phyloP scores from a whole-genome alignment of 2,888 invertebrate genomes.

The Nomada hirtipes region DNA sequence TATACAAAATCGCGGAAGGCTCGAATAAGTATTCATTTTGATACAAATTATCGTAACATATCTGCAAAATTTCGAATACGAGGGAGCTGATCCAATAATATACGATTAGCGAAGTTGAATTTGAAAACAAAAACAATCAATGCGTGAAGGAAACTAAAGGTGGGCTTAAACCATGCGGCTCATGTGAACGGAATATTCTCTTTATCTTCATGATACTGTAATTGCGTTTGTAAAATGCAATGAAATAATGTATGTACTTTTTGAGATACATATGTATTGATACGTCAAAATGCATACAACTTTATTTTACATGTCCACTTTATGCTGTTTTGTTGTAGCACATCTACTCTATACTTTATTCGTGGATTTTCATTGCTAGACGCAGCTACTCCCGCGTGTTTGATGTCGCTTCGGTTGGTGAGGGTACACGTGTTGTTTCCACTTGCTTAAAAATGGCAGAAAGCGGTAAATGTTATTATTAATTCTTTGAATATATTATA shows the following conservation, averaged over 20 bases:
- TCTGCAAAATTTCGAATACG: not conserved
- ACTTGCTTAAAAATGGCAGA: constrained; percentile 75
- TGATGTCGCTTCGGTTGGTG: constrained; percentile 29
- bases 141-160: not conserved
- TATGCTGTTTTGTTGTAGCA: not conserved
- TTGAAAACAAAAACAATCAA: not conserved
- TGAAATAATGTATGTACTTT: not conserved
- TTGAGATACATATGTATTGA: too few relatives aligned
- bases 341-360: constrained; percentile 12
- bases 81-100: not conserved
- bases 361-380: constrained; percentile 3
- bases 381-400: constrained; percentile 37
- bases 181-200: not conserved
- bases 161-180: not conserved
- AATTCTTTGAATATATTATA: constrained; percentile 22
- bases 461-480: constrained; percentile 71
- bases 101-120: constrained; percentile 10
- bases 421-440: constrained; percentile 65
- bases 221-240: not conserved
- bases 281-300: not conserved
- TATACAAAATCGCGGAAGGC: too few relatives aligned
- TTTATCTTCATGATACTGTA: not conserved
- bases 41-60: too few relatives aligned
- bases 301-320: not conserved
- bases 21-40: too few relatives aligned